Base-by-base conservation (phyloP, 2,888 invertebrate species). In the Cacoxenus indagator region DNA sequence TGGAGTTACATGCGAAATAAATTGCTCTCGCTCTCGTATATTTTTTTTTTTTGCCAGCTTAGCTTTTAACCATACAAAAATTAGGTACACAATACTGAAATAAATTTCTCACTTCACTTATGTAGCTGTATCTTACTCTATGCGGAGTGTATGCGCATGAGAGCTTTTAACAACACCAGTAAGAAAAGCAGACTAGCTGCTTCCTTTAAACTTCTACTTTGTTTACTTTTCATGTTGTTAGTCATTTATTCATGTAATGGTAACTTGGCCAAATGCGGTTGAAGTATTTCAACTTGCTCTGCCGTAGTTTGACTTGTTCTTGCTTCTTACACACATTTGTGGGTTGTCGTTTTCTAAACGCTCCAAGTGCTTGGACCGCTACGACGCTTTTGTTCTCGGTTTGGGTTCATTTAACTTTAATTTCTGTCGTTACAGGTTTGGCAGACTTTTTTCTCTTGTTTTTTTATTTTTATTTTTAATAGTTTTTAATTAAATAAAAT, bases 261-360 rank as follows among this genome's bases (percentile, higher is more conserved):
- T 78, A 82, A 74, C 80, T 78, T 79, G 78, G 78, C 81, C 81
- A 81, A 82, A 80, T 78, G 82, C 75, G 75, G 81, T 75, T 67
- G 74, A 82, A 78, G 76, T 80, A 81, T 78, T 76, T 77, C 67
- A 81, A 80, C 80, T 81, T 78, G 80, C 82, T 80, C 79, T 72
- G 72, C 75, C 74, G 51, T 22, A 37, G 8, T 37, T 8, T 37
- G 14, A 73, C 73, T 77, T 73, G 77, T 73, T 81, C 72, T 71
- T 76, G 73, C 55, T 74, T 65, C 59, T 67, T 57, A 62, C 67
- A 69, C 29, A 57, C 17, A 57, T 22, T 61, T 31, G 37, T 61
- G 27, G 69, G 51, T 72, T 73, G 71, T 70, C 69, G 71, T 69
- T 19, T 37, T 55, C 9, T 14, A 51, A 2, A 22, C n/a, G n/a